These are phyloP conservation scores for Leptinotarsa texana DNA, from an alignment of 1,140 invertebrate species.

Conservation along the genomic window DNA sequence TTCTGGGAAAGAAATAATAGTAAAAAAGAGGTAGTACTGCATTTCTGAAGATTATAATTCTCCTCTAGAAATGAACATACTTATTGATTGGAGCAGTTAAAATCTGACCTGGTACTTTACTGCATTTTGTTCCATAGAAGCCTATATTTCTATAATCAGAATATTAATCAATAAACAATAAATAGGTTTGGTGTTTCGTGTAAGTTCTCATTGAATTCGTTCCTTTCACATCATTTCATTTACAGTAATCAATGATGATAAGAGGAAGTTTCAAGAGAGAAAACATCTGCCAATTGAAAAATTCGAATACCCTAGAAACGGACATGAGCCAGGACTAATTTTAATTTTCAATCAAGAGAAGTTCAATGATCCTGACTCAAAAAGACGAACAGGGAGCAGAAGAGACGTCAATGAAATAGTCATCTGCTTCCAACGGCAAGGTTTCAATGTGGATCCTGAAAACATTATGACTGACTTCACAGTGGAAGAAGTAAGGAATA, in stretches of 20 bases:
- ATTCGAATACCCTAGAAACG: conserved; percentile 41
- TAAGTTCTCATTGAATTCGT: too few relatives aligned
- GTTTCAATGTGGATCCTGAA: conserved; percentile 41
- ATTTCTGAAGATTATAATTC: too few relatives aligned
- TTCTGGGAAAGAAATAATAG: too few relatives aligned
- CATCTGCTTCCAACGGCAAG: conserved; percentile 38
- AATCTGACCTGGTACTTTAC: too few relatives aligned
- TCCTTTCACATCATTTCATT: not conserved
- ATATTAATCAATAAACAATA: too few relatives aligned
- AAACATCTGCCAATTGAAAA: conserved; percentile 6
- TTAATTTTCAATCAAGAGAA: conserved; percentile 48
- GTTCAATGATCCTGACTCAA: conserved; percentile 21
- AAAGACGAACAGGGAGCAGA: conserved; percentile 32
- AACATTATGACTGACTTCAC: conserved; percentile 35
- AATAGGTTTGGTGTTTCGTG: too few relatives aligned
- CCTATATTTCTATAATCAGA: too few relatives aligned
- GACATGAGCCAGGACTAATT: conserved; percentile 43
- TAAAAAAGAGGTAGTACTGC: too few relatives aligned
- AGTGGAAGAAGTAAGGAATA: conserved; percentile 30
- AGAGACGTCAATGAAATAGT: conserved; percentile 46
- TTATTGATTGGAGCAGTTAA: too few relatives aligned
- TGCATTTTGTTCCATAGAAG: too few relatives aligned
- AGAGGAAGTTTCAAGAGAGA: not conserved
- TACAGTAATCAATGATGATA: not conserved
- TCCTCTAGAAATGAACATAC: too few relatives aligned